These are phyloP conservation scores for Anthoptus insignis DNA, from an alignment of 2,888 invertebrate genomes.

Conservation along the genomic window DNA sequence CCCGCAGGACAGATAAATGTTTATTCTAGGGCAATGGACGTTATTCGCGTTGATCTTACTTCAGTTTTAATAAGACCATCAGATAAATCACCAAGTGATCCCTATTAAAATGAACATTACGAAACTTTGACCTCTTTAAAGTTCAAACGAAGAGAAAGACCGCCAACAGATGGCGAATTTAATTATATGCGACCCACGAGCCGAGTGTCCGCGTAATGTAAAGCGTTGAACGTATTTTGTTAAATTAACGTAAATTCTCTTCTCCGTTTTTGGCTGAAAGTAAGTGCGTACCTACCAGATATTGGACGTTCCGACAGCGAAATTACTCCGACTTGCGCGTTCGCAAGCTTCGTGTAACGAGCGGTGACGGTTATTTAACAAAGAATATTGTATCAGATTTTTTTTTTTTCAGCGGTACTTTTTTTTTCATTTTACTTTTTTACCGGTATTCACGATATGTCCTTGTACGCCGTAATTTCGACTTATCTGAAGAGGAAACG, in stretches of 20 bases:
- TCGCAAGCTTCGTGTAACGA: not conserved
- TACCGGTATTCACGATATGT: no score
- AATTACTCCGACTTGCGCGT: not conserved
- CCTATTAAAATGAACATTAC: slow-evolving; percentile 16
- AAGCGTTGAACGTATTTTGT: slow-evolving; percentile 35
- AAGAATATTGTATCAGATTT: not conserved
- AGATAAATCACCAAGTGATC: not conserved
- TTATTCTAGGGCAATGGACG: no score
- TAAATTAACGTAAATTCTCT: slow-evolving; percentile 46
- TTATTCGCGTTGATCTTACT: no score
- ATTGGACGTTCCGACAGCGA: slow-evolving; percentile 21
- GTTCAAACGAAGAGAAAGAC: slow-evolving; percentile 22
- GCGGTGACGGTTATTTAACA: slow-evolving; percentile 5
- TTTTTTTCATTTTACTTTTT: no score
- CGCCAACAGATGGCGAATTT: slow-evolving; percentile 34
- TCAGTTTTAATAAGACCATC: no score
- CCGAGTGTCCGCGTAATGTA: slow-evolving; percentile 22
- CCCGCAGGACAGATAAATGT: no score
- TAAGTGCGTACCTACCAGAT: slow-evolving; percentile 5
- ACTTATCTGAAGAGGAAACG: no score
- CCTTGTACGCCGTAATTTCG: no score
- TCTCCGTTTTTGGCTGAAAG: slow-evolving; percentile 41
- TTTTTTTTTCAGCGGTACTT: not conserved
- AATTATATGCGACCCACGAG: slow-evolving; percentile 27
- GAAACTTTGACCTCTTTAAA: slow-evolving; percentile 28